Percentiles rank a stretch among this genome's conserved stretches.
phyloP scores from a whole-genome alignment of 1,140 invertebrate genomes.

The Pteromalus puparum region DNA sequence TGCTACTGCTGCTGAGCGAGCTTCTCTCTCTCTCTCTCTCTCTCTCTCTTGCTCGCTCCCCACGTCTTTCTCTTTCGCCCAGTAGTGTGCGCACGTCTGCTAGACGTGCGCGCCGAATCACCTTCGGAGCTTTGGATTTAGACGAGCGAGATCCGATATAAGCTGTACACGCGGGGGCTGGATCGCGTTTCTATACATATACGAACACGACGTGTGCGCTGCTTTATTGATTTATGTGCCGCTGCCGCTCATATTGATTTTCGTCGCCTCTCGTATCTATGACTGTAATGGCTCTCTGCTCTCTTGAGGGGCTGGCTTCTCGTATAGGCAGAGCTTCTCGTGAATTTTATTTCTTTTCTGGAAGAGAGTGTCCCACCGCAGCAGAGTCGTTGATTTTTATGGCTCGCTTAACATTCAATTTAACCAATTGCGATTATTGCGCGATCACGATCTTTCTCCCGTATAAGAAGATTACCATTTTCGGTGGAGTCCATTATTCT shows the following conservation, averaged over 20 bases:
- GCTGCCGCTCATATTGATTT: constrained; percentile 41
- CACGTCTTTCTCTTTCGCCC: neutral
- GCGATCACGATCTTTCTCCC: neutral
- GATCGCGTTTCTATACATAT: neutral
- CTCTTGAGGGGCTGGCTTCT: neutral
- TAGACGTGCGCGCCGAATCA: constrained; percentile 41
- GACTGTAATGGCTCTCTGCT: neutral
- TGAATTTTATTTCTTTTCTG: constrained; percentile 2
- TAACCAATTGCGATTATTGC: neutral
- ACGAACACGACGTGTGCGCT: neutral
- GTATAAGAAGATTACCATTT: neutral
- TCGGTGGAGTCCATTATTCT: neutral
- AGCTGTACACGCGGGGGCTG: neutral
- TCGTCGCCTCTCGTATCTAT: constrained; percentile 33
- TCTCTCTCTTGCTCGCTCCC: constrained; percentile 12
- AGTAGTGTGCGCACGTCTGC: neutral
- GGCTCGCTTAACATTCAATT: neutral
- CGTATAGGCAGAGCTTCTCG: neutral
- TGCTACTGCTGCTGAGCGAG: neutral
- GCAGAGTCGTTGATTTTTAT: neutral
- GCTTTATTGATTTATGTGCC: constrained; percentile 46
- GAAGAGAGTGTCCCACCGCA: neutral
- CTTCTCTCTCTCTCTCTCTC: constrained; percentile 27
- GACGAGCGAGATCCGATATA: constrained; percentile 18
- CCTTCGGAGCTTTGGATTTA: constrained; percentile 44